phyloP scores from a whole-genome alignment of 2,797 vertebrate genomes.

The Eulemur albifrons region DNA sequence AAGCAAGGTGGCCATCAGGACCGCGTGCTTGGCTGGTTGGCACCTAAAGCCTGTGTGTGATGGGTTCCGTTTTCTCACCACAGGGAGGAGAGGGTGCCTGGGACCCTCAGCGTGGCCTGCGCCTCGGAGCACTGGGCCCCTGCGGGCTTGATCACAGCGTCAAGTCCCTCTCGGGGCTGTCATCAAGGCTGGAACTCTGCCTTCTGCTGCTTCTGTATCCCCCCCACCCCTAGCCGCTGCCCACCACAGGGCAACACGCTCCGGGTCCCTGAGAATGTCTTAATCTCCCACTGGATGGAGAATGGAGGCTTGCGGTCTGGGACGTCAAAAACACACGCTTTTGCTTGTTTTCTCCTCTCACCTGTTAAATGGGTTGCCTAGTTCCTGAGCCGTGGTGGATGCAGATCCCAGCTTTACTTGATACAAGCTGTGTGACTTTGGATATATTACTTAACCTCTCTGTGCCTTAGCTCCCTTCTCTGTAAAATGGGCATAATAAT shows the following conservation, averaged over 20 bases:
- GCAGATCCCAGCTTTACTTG: not conserved
- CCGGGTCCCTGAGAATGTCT: not conserved
- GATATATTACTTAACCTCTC: not conserved
- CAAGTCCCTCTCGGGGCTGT: not conserved
- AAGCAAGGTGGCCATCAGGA: not conserved
- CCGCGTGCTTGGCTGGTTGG: not conserved
- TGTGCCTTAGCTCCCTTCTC: not conserved
- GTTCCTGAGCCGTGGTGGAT: not conserved
- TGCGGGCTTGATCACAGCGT: not conserved
- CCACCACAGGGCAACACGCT: no score
- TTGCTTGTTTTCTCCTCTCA: not conserved
- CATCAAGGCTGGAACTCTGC: not conserved
- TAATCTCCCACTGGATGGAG: not conserved
- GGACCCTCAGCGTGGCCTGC: not conserved
- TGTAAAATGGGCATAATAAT: not conserved
- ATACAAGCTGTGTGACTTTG: not conserved
- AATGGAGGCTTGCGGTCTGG: not conserved
- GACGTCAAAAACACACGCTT: not conserved
- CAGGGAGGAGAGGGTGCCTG: not conserved
- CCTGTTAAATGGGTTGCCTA: not conserved
- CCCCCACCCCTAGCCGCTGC: fast-evolving
- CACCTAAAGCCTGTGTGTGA: not conserved
- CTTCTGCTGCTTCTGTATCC: not conserved
- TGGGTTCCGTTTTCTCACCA: not conserved
- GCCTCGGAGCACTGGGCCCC: not conserved